Percentiles rank a stretch among this genome's conserved stretches.
Evolutionary conservation across 2,888 invertebrate species (phyloP).

Genomic region (Phalera bucephala): DNA sequence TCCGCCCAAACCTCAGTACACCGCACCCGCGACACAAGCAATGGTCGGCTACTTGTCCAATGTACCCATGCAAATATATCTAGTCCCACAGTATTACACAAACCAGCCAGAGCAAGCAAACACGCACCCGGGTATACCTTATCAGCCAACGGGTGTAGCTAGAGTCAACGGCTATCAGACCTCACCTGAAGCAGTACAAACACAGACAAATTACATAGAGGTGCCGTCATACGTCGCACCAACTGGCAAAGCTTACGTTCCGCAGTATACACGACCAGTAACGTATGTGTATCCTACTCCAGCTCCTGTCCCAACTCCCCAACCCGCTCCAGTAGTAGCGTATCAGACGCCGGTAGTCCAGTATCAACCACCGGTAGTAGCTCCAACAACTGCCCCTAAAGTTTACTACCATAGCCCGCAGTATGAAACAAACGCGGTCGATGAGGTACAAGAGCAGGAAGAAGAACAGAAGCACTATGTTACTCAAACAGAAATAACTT

Average conservation of each 20-base stretch:
- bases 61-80: constrained; percentile 73
- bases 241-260: constrained; percentile 54
- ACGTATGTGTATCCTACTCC: constrained; percentile 57
- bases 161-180: constrained; percentile 42
- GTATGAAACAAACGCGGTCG: constrained; percentile 55
- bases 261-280: constrained; percentile 43
- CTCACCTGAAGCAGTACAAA: constrained; percentile 50
- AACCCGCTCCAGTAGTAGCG: constrained; percentile 51
- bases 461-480: constrained; percentile 52
- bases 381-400: constrained; percentile 49
- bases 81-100: constrained; percentile 71
- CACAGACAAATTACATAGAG: constrained; percentile 58
- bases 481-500: constrained; percentile 51
- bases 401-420: constrained; percentile 51
- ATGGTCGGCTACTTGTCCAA: constrained; percentile 73
- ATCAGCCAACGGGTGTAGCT: constrained; percentile 35
- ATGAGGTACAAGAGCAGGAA: constrained; percentile 49
- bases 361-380: constrained; percentile 46
- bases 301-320: constrained; percentile 37
- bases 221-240: constrained; percentile 57
- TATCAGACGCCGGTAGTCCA: constrained; percentile 62
- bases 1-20: constrained; percentile 42
- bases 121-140: constrained; percentile 44
- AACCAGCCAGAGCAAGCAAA: constrained; percentile 45
- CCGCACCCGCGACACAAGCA: constrained; percentile 45